Evolutionary conservation across 2,113 vertebrate genomes (phyloP).

Genomic region (Sus scrofa): DNA sequence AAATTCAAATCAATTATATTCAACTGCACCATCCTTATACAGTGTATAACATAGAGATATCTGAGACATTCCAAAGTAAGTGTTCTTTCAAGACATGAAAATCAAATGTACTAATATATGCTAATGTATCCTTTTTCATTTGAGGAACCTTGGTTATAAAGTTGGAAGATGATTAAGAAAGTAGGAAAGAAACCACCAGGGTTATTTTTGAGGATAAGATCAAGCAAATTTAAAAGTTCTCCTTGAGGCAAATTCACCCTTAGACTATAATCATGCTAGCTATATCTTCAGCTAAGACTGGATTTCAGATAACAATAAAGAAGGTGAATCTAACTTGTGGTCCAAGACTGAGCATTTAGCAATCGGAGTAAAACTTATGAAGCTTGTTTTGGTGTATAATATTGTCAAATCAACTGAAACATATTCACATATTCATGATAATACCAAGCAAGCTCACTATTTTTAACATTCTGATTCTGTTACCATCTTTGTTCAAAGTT

Average conservation of each 20-base stretch:
- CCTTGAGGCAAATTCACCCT: neutral
- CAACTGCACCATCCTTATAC: neutral
- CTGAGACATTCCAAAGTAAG: neutral
- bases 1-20: neutral
- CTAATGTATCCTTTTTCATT: neutral
- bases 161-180: neutral
- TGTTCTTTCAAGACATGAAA: neutral
- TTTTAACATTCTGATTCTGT: slow-evolving; percentile 24
- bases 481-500: neutral
- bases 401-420: slow-evolving; percentile 24
- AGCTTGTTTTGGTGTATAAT: neutral
- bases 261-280: neutral
- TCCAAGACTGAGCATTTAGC: slow-evolving; percentile 26
- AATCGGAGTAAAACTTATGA: slow-evolving; percentile 39
- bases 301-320: slow-evolving; percentile 1
- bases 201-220: neutral
- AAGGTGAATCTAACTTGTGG: neutral
- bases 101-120: neutral
- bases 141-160: neutral
- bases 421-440: slow-evolving; percentile 46
- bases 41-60: neutral
- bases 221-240: slow-evolving; percentile 24
- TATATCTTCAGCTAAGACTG: neutral
- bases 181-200: neutral
- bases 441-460: neutral